phyloP scores from a whole-genome alignment of 2,888 invertebrate species.

The Eupithecia subumbrata region DNA sequence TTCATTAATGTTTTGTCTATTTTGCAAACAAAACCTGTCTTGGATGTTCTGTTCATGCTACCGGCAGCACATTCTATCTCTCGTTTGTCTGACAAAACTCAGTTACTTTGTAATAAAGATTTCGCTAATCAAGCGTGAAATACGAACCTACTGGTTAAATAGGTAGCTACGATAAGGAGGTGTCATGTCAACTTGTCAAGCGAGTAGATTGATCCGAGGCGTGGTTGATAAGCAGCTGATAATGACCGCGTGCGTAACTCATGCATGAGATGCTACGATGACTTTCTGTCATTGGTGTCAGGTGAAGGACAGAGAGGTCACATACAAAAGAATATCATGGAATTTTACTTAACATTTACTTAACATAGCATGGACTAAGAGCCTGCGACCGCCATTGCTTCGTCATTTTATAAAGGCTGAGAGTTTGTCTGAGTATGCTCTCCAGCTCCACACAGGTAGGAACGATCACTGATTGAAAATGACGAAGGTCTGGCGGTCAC shows the following conservation, averaged over 20 bases:
- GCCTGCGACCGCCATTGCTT: too few species aligned
- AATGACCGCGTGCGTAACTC: conserved; percentile 18
- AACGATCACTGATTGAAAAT: too few species aligned
- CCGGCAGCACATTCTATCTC: neutral
- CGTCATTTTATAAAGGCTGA: too few species aligned
- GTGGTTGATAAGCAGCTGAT: conserved; percentile 28
- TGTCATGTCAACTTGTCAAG: conserved; percentile 13
- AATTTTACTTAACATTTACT: neutral
- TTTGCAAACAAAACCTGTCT: neutral
- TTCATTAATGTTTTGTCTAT: too few species aligned
- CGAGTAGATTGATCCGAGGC: conserved; percentile 23
- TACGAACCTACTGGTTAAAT: neutral
- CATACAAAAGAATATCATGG: neutral
- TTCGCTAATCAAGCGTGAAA: neutral
- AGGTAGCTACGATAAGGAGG: conserved; percentile 4
- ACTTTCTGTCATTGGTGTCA: conserved; percentile 4
- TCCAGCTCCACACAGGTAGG: too few species aligned
- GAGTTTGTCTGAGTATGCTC: too few species aligned
- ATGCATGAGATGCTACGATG: conserved; percentile 17
- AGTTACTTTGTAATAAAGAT: neutral
- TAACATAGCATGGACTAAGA: too few species aligned
- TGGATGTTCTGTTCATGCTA: neutral
- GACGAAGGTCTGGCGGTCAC: too few species aligned
- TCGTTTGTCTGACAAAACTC: neutral
- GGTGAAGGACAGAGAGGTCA: conserved; percentile 13